These are phyloP conservation scores for Pseudobourletiella spinata DNA, from an alignment of 1,140 invertebrate species.

Conservation along the genomic window DNA sequence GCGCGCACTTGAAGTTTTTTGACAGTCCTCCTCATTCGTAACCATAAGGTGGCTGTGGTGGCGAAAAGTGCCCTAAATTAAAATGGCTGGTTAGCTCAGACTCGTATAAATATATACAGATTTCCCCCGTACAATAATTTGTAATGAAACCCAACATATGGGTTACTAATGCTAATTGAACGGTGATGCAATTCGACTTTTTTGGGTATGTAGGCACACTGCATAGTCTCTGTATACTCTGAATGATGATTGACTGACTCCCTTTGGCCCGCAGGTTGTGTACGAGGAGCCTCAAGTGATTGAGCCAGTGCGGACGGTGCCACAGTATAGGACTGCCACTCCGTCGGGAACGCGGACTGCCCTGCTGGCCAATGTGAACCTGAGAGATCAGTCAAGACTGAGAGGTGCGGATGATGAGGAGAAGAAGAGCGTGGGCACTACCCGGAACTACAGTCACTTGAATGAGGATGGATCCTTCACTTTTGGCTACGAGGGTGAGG, in stretches of 20 bases:
- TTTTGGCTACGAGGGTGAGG: conserved; percentile 76
- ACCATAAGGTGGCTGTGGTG: too few species aligned
- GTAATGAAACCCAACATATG: too few species aligned
- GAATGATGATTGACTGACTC: too few species aligned
- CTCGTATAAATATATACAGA: too few species aligned
- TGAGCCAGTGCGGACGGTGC: conserved; percentile 31
- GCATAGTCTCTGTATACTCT: too few species aligned
- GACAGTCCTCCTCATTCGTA: too few species aligned
- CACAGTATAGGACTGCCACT: conserved; percentile 29
- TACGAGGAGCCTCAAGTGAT: conserved; percentile 30
- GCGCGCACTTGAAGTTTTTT: too few species aligned
- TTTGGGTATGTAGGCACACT: too few species aligned
- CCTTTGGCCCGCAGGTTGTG: too few species aligned
- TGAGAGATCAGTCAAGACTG: not conserved
- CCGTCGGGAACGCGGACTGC: conserved; percentile 12
- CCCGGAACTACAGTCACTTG: conserved; percentile 31
- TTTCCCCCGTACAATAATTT: too few species aligned
- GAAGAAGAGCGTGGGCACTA: conserved; percentile 27
- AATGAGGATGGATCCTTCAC: conserved; percentile 64
- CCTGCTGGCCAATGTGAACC: conserved; percentile 29
- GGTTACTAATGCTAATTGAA: not conserved
- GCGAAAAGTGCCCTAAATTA: too few species aligned
- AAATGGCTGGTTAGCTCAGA: too few species aligned
- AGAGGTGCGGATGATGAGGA: conserved; percentile 18
- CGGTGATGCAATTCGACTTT: not conserved